phyloP scores from a whole-genome alignment of 2,113 vertebrate species.

The Dasypus novemcinctus region DNA sequence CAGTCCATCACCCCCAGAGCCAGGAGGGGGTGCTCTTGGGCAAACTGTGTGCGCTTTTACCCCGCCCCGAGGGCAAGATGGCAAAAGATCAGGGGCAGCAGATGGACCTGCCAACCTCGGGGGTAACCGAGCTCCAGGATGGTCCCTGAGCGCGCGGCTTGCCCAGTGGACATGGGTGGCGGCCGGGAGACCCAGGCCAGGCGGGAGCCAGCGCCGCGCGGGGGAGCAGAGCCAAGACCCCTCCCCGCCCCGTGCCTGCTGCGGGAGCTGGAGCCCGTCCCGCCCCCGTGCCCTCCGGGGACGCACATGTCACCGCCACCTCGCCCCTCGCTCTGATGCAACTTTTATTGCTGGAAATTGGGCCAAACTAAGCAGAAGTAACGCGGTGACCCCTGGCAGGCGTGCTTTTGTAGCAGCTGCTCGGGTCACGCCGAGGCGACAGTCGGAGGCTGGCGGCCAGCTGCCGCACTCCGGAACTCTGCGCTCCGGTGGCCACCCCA shows the following conservation, averaged over 20 bases:
- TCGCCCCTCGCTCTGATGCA: not conserved
- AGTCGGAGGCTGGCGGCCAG: not conserved
- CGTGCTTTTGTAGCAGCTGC: not conserved
- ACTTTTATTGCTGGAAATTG: not conserved
- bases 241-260: too few species aligned
- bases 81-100: not conserved
- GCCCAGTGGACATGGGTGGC: not conserved
- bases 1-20: not conserved
- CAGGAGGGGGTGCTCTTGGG: not conserved
- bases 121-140: fast-evolving
- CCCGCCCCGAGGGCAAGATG: not conserved
- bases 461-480: not conserved
- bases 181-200: too few species aligned
- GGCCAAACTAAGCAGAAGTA: not conserved
- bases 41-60: not conserved
- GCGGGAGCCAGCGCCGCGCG: too few species aligned
- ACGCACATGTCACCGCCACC: not conserved
- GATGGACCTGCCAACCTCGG: not conserved
- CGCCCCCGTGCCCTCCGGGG: not conserved
- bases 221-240: too few species aligned
- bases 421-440: not conserved
- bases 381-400: not conserved
- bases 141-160: fast-evolving
- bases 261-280: not conserved
- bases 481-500: fast-evolving